phyloP scores from a whole-genome alignment of 2,797 vertebrate genomes.

The Chelon labrosus region DNA sequence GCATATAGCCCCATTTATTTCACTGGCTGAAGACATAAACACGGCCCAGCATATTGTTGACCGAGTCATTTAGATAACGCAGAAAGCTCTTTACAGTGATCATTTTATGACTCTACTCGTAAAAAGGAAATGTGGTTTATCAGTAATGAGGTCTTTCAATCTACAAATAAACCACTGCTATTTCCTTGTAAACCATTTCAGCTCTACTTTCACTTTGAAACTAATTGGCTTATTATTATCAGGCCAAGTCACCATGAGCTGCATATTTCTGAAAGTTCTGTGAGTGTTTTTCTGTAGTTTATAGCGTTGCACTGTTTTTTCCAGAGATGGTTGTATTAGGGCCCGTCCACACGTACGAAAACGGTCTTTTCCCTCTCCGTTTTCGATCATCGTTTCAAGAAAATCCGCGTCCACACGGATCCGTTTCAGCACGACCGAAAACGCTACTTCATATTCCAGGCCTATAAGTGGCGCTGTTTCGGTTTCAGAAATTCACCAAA shows the following conservation, averaged over 20 bases:
- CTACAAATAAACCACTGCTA: conserved; percentile 11
- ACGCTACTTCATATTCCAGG: too few relatives aligned
- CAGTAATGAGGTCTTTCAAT: conserved; percentile 25
- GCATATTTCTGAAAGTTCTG: neutral
- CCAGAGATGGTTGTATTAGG: too few relatives aligned
- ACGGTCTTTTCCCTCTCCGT: too few relatives aligned
- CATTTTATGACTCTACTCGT: conserved; percentile 25
- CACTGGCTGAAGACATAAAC: conserved; percentile 8
- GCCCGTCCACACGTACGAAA: too few relatives aligned
- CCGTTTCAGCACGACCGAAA: too few relatives aligned
- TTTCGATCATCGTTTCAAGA: too few relatives aligned
- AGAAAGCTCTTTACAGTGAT: neutral
- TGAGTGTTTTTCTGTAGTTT: neutral
- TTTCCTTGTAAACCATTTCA: conserved; percentile 5
- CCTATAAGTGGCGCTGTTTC: too few relatives aligned
- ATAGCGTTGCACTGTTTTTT: neutral
- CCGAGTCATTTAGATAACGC: conserved; percentile 12
- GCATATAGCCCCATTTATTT: conserved; percentile 8
- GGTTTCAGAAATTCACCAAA: too few relatives aligned
- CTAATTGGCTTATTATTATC: neutral
- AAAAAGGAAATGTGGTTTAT: conserved; percentile 30
- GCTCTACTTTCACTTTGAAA: conserved; percentile 4
- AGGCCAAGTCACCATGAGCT: neutral
- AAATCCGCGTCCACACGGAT: too few relatives aligned
- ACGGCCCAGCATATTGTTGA: conserved; percentile 32